A percentile compares a stretch with the other conserved stretches of the same genome.
These are phyloP conservation scores for Eilema caniola DNA, from an alignment of 2,888 invertebrate genomes.

Conservation along the genomic window DNA sequence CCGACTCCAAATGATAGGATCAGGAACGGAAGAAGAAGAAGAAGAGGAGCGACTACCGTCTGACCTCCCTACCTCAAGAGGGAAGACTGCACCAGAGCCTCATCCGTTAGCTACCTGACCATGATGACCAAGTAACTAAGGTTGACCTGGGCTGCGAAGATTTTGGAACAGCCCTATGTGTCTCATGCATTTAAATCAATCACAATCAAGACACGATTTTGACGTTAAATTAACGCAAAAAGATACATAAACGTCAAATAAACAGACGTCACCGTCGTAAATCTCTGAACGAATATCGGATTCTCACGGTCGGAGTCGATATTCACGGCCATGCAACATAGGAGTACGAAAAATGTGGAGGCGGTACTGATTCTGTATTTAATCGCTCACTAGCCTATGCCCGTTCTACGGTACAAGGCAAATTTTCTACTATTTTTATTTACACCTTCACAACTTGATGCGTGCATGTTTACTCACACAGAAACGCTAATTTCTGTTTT, in stretches of 20 bases:
- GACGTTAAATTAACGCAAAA: conserved; percentile 4
- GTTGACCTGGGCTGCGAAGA: too few relatives aligned
- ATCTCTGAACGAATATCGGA: conserved; percentile 59
- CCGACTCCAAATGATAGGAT: too few relatives aligned
- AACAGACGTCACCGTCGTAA: conserved; percentile 40
- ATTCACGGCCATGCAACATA: conserved; percentile 61
- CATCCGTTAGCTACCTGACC: too few relatives aligned
- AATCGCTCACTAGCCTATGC: background rate
- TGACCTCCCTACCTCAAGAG: too few relatives aligned
- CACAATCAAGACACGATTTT: too few relatives aligned
- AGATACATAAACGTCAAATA: conserved; percentile 37
- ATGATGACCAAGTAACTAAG: too few relatives aligned
- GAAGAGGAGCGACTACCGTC: too few relatives aligned
- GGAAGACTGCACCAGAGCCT: too few relatives aligned
- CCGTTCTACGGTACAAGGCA: background rate
- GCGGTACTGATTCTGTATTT: conserved; percentile 28
- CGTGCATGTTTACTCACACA: background rate
- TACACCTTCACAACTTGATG: background rate
- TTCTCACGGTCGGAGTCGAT: conserved; percentile 75
- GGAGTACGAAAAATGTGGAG: conserved; percentile 52
- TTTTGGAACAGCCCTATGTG: too few relatives aligned
- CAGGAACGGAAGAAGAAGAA: too few relatives aligned
- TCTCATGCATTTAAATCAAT: too few relatives aligned
- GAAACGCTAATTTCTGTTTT: background rate
- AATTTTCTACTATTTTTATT: background rate